Conservation (phyloP, 2,888 invertebrate species). For the Neoscelio sp. region DNA sequence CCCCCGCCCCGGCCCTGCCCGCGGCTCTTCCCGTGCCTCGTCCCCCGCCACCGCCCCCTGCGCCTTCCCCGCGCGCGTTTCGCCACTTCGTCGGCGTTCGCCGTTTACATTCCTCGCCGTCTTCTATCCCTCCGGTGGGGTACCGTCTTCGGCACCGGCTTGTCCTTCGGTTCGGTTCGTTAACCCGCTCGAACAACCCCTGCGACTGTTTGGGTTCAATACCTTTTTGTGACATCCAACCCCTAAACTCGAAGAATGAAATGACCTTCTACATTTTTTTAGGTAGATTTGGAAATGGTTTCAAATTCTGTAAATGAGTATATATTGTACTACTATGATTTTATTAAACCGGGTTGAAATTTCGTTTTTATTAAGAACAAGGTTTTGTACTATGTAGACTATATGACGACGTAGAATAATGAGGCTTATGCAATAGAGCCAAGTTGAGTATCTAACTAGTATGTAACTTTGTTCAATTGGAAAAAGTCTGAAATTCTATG, state of each 20-base stretch:
- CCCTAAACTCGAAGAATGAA: slow-evolving; percentile 19
- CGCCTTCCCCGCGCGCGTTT: slow-evolving; percentile 58
- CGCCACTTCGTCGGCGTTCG: slow-evolving; percentile 68
- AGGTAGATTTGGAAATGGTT: no score
- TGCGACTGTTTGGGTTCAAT: slow-evolving; percentile 64
- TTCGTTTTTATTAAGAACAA: no score
- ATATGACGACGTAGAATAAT: no score
- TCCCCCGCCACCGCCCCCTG: slow-evolving; percentile 50
- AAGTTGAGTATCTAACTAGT: no score
- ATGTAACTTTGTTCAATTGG: no score
- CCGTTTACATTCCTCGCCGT: slow-evolving; percentile 71
- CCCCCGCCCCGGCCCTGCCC: slow-evolving; percentile 50
- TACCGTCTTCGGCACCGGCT: slow-evolving; percentile 59
- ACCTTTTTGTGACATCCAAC: slow-evolving; percentile 24
- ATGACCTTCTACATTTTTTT: no score
- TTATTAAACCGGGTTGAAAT: no score
- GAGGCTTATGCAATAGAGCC: no score
- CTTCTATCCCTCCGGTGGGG: slow-evolving; percentile 58
- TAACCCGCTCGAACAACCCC: slow-evolving; percentile 66
- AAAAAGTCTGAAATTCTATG: no score
- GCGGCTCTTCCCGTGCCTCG: slow-evolving; percentile 61
- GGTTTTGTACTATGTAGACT: no score
- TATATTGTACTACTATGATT: no score
- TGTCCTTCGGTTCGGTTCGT: slow-evolving; percentile 61
- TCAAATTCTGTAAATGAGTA: no score